Evolutionary conservation across 1,140 invertebrate species (phyloP), one percentile per base, ranked within the genome.

Genomic region (Aphelenchoides fujianensis): DNA sequence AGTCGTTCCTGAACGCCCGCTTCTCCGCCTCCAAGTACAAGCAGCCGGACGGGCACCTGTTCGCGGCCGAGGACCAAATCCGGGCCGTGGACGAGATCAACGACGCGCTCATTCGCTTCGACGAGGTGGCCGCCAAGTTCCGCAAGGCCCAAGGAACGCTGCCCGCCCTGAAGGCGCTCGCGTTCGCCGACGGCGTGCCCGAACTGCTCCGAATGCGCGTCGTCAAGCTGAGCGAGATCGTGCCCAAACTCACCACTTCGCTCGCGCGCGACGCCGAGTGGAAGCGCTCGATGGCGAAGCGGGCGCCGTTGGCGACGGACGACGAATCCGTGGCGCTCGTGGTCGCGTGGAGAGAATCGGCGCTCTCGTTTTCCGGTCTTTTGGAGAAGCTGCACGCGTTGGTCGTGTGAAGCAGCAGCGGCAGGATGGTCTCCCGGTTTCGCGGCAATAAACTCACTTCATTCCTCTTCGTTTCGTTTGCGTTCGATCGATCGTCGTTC

Each of bases 351-450:
- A 5, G 55, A 59, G 19, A 59, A 5, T 59, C 55, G 5, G 34
- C 5, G 12, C 28, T 7, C 5, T 59, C 23, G 19, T 59, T 7
- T 19, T 7, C 55, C 7, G 19, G 55, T 59, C 19, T 59, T 7
- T 5, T 59, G 5, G 55, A 59, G 27, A 5, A 19, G 34, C 23
- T 59, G 5, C 19, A 19, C 19, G 5, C 55, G 12, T 59, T 59
- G 19, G 55, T 59, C 34, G 55, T 59, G 28, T 59, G 23, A 59
- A n/a, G n/a, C n/a, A n/a, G n/a, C n/a, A n/a, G n/a, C n/a, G n/a
- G n/a, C n/a, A n/a, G n/a, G n/a, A n/a, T n/a, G n/a, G n/a, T n/a
- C n/a, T n/a, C n/a, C n/a, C n/a, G n/a, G n/a, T n/a, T n/a, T n/a
- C n/a, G n/a, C n/a, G n/a, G n/a, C n/a, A n/a, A n/a, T n/a, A n/a